Evolutionary conservation across 2,797 vertebrate genomes (phyloP).

Genomic region (Microhierax caerulescens): DNA sequence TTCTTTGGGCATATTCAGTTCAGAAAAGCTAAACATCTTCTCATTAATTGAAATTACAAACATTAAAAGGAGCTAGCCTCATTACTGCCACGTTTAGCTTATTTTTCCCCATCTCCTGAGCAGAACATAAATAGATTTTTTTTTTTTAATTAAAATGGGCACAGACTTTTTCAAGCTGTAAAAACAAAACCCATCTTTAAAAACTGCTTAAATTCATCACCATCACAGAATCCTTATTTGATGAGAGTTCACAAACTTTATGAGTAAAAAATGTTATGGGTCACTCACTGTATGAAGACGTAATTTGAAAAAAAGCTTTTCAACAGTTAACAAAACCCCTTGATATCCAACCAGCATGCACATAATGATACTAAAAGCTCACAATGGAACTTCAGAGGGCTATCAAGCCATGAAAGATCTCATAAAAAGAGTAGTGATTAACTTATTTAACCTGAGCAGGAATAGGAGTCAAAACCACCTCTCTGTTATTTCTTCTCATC

Average conservation of each 20-base stretch:
- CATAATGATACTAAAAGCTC: slow-evolving; percentile 67
- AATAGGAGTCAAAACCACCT: not conserved
- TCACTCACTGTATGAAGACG: slow-evolving; percentile 54
- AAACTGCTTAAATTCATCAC: not conserved
- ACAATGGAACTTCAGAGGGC: slow-evolving; percentile 65
- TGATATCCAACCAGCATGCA: slow-evolving; percentile 36
- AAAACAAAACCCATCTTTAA: slow-evolving; percentile 16
- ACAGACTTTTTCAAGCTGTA: slow-evolving; percentile 31
- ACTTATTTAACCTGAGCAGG: slow-evolving; percentile 41
- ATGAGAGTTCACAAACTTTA: slow-evolving; percentile 18
- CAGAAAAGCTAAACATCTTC: not conserved
- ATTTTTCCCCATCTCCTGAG: slow-evolving; percentile 21
- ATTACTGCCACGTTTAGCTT: not conserved
- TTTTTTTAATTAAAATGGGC: slow-evolving; percentile 7
- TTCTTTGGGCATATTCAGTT: not conserved
- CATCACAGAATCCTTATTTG: not conserved
- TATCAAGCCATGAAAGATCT: slow-evolving; percentile 63
- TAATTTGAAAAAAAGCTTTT: slow-evolving; percentile 44
- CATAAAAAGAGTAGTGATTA: slow-evolving; percentile 70
- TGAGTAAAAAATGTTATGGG: slow-evolving; percentile 39
- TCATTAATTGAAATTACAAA: slow-evolving; percentile 21
- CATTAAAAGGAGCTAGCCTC: slow-evolving; percentile 7
- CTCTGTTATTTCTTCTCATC: not conserved
- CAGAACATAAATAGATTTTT: slow-evolving; percentile 3
- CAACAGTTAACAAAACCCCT: slow-evolving; percentile 43